Evolutionary conservation across 2,888 invertebrate genomes (phyloP).

Genomic region (Oxytorus armatus): DNA sequence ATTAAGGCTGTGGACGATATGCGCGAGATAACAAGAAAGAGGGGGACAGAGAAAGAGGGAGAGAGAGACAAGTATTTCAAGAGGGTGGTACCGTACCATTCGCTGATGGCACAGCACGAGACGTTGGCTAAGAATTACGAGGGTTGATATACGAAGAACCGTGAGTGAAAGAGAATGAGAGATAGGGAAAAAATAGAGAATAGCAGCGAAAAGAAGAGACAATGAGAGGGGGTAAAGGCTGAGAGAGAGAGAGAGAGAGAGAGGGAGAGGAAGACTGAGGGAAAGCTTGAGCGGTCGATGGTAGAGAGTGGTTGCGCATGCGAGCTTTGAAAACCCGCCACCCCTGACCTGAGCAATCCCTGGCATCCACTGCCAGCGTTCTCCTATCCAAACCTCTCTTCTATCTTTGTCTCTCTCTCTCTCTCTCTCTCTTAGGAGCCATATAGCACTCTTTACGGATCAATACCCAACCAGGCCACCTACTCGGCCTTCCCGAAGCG

Average conservation of each 20-base stretch:
- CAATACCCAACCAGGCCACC: slow-evolving; percentile 84
- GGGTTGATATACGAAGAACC: slow-evolving; percentile 42
- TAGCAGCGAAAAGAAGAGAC: not conserved
- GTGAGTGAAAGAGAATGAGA: slow-evolving; percentile 2
- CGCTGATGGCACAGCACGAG: slow-evolving; percentile 47
- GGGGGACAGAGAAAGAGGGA: slow-evolving; percentile 6
- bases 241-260: slow-evolving; percentile 5
- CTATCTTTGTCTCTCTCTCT: slow-evolving; percentile 48
- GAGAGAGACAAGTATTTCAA: slow-evolving; percentile 16
- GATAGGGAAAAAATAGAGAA: not conserved
- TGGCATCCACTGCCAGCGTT: slow-evolving; percentile 54
- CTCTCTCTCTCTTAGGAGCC: slow-evolving; percentile 51
- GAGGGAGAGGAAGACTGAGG: slow-evolving; percentile 17
- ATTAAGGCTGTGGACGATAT: not conserved
- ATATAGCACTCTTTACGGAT: slow-evolving; percentile 77
- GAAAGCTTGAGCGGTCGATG: slow-evolving; percentile 68
- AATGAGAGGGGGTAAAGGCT: not conserved
- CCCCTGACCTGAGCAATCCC: slow-evolving; percentile 69
- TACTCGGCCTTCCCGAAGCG: slow-evolving; percentile 57
- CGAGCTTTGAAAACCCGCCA: slow-evolving; percentile 56
- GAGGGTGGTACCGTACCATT: slow-evolving; percentile 57
- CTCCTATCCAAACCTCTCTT: slow-evolving; percentile 48
- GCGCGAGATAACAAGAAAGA: not conserved
- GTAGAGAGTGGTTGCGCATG: slow-evolving; percentile 62
- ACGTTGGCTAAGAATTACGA: slow-evolving; percentile 29